Percentiles rank a stretch among this genome's conserved stretches.
phyloP scores from a whole-genome alignment of 2,888 invertebrate species.

The Lumbricus terrestris region DNA sequence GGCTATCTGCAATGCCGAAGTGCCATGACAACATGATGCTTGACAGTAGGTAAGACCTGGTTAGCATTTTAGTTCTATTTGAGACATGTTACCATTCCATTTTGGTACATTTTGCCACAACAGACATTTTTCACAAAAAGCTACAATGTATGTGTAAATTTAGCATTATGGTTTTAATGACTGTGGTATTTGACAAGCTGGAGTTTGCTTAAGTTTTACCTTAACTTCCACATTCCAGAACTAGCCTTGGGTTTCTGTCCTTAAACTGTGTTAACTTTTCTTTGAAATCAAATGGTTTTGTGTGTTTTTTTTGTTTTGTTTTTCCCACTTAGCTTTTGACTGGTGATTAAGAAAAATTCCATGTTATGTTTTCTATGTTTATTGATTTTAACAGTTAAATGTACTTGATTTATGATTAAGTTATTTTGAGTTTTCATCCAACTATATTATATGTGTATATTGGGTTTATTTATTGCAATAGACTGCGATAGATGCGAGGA shows the following conservation, averaged over 20 bases:
- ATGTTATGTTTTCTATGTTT: not conserved
- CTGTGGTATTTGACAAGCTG: not conserved
- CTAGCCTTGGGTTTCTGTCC: not conserved
- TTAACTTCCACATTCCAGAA: constrained; percentile 3
- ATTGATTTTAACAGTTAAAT: not conserved
- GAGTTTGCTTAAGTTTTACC: not conserved
- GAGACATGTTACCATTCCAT: not conserved
- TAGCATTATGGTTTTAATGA: not conserved
- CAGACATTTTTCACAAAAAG: not conserved
- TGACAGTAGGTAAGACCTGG: not conserved
- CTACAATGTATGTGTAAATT: not conserved
- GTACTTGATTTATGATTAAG: not conserved
- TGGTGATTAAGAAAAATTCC: constrained; percentile 13
- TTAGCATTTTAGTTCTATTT: not conserved
- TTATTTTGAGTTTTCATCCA: not conserved
- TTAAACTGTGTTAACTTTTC: not conserved
- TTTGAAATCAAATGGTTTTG: not conserved
- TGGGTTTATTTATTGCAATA: not conserved
- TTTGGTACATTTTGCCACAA: constrained; percentile 3
- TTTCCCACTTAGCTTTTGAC: not conserved
- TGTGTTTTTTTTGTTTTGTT: not conserved
- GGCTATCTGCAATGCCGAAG: not conserved
- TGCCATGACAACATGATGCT: not conserved
- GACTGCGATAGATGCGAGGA: not conserved
- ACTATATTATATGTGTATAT: not conserved